phyloP scores from a whole-genome alignment of 2,797 vertebrate species.

The Gymnoscopelus braueri region DNA sequence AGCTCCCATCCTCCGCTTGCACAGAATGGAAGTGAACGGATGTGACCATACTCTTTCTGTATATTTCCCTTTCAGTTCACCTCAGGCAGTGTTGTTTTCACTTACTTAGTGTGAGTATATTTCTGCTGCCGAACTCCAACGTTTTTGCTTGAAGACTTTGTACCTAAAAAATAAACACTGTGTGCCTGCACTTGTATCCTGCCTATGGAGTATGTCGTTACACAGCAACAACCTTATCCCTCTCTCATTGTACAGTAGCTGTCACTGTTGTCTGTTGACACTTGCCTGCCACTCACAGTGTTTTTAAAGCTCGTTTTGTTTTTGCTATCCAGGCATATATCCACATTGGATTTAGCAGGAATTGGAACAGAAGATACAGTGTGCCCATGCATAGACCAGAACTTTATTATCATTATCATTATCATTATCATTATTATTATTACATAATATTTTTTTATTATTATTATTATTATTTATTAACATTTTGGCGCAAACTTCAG shows the following conservation, averaged over 20 bases:
- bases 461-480: background rate
- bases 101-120: too few relatives aligned
- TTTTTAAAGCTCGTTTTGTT: conserved; percentile 40
- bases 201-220: too few relatives aligned
- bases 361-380: conserved; percentile 56
- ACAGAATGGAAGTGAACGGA: too few relatives aligned
- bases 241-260: conserved; percentile 44
- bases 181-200: too few relatives aligned
- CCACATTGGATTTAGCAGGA: conserved; percentile 62
- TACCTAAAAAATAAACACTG: too few relatives aligned
- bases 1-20: too few relatives aligned
- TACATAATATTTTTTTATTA: background rate
- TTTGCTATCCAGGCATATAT: conserved; percentile 40
- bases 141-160: too few relatives aligned
- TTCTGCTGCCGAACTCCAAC: too few relatives aligned
- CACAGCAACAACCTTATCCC: conserved; percentile 33
- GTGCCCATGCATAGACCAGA: conserved; percentile 44
- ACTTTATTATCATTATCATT: conserved; percentile 7
- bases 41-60: too few relatives aligned
- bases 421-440: background rate
- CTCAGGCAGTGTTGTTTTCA: too few relatives aligned
- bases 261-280: conserved; percentile 35
- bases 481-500: too few relatives aligned
- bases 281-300: conserved; percentile 56
- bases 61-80: too few relatives aligned